phyloP scores from a whole-genome alignment of 2,888 invertebrate genomes.

The Drosophila phalerata region DNA sequence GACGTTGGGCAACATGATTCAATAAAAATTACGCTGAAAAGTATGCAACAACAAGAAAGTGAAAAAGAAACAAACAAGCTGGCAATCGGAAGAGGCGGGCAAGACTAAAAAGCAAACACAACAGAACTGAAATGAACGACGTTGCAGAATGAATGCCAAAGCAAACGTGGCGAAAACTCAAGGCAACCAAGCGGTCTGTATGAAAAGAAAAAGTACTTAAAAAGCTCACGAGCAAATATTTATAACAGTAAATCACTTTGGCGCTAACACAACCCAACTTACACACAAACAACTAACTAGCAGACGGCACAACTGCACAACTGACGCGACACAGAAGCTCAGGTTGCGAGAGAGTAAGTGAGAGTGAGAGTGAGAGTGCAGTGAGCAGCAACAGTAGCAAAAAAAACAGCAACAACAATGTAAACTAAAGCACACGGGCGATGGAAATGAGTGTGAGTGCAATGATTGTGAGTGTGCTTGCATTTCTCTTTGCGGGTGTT shows the following conservation, averaged over 20 bases:
- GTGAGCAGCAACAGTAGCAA: constrained; percentile 55
- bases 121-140: constrained; percentile 28
- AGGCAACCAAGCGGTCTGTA: constrained; percentile 39
- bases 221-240: constrained; percentile 80
- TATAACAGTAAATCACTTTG: constrained; percentile 81
- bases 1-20: constrained; percentile 70
- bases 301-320: constrained; percentile 1
- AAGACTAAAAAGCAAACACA: constrained; percentile 50
- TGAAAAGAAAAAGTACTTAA: constrained; percentile 77
- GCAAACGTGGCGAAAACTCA: constrained; percentile 62
- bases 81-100: constrained; percentile 3
- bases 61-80: constrained; percentile 30
- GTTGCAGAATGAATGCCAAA: constrained; percentile 52
- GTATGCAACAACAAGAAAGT: constrained; percentile 68
- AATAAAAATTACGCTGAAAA: constrained; percentile 78
- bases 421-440: constrained; percentile 32
- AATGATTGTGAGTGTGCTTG: constrained; percentile 25
- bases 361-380: constrained; percentile 28
- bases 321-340: constrained; percentile 28
- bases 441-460: constrained; percentile 19
- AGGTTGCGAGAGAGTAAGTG: constrained; percentile 14
- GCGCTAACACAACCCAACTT: constrained; percentile 60
- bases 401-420: constrained; percentile 44
- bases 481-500: constrained; percentile 17
- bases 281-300: constrained; percentile 15